A percentile compares a stretch with the other conserved stretches of the same genome.
Conservation (phyloP, 37 sponge, comb jelly and placozoan species). For the Chondrosia reniformis region DNA sequence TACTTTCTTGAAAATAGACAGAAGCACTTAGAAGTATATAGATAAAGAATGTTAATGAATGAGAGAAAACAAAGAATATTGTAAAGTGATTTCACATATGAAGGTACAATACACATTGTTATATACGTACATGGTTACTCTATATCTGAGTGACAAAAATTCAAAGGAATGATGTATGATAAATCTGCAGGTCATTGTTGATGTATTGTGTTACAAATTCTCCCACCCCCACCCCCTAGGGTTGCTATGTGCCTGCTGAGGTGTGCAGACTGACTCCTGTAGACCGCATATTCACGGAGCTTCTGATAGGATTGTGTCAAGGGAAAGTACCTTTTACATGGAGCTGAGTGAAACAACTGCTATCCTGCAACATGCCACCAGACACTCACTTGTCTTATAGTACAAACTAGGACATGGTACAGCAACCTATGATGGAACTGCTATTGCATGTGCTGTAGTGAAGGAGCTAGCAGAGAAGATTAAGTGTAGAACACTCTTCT, state of each 20-base stretch:
- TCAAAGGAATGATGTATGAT: too few species aligned
- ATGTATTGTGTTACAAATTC: too few species aligned
- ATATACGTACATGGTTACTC: too few species aligned
- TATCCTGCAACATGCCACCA: slow-evolving; percentile 83
- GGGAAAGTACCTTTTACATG: slow-evolving; percentile 98
- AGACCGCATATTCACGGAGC: slow-evolving; percentile 99
- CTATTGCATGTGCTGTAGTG: slow-evolving; percentile 95
- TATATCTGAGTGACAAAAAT: too few species aligned
- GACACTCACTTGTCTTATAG: slow-evolving; percentile 85
- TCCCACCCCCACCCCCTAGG: too few species aligned
- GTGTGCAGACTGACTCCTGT: slow-evolving; percentile 84
- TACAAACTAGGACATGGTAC: slow-evolving; percentile 98
- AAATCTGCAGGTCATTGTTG: too few species aligned
- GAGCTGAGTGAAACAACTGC: slow-evolving; percentile 92
- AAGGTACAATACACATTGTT: too few species aligned
- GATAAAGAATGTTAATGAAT: too few species aligned
- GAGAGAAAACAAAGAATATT: too few species aligned
- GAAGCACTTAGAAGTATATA: too few species aligned
- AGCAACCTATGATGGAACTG: slow-evolving; percentile 97
- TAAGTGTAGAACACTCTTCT: slow-evolving; percentile 87
- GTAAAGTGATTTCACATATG: too few species aligned
- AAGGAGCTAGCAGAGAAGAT: slow-evolving; percentile 56
- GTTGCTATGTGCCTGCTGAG: slow-evolving; percentile 89
- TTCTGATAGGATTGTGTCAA: slow-evolving; percentile 84
- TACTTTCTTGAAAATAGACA: too few species aligned